These are phyloP conservation scores for Lepus townsendii DNA, from an alignment of 2,797 vertebrate genomes.

Conservation along the genomic window DNA sequence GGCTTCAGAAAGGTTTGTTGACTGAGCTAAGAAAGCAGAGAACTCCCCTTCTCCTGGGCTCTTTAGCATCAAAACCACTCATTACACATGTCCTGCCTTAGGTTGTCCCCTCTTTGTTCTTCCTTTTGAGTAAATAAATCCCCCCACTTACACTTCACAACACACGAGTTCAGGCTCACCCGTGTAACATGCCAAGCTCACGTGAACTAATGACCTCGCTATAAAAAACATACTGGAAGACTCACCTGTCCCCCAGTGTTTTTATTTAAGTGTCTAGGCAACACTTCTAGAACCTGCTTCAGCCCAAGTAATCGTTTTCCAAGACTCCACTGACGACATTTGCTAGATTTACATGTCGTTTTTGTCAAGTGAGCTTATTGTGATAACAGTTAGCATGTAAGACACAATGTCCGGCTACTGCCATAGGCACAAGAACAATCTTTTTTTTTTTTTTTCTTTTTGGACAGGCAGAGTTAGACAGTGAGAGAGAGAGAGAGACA, in stretches of 20 bases:
- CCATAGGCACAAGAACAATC: no score
- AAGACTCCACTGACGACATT: neutral
- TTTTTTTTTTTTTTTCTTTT: no score
- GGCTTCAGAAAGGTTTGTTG: neutral
- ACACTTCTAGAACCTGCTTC: neutral
- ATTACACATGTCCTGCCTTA: neutral
- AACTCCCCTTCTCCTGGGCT: neutral
- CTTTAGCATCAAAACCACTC: slow-evolving; percentile 9
- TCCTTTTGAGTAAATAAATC: slow-evolving; percentile 15
- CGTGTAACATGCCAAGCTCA: neutral
- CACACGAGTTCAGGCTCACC: neutral
- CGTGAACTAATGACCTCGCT: neutral
- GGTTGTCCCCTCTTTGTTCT: neutral
- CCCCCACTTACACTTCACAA: neutral
- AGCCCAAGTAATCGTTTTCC: slow-evolving; percentile 4
- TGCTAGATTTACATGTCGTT: neutral
- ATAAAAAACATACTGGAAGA: slow-evolving; percentile 49
- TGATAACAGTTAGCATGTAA: neutral
- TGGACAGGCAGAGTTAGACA: no score
- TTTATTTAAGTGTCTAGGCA: slow-evolving; percentile 55
- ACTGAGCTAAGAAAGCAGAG: neutral
- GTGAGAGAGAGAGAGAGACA: no score
- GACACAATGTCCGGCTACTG: neutral
- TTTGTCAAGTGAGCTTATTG: neutral
- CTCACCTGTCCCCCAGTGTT: neutral